Percentiles rank a stretch among this genome's conserved stretches.
Evolutionary conservation across 2,888 invertebrate genomes (phyloP).

Genomic region (Thera obeliscata): DNA sequence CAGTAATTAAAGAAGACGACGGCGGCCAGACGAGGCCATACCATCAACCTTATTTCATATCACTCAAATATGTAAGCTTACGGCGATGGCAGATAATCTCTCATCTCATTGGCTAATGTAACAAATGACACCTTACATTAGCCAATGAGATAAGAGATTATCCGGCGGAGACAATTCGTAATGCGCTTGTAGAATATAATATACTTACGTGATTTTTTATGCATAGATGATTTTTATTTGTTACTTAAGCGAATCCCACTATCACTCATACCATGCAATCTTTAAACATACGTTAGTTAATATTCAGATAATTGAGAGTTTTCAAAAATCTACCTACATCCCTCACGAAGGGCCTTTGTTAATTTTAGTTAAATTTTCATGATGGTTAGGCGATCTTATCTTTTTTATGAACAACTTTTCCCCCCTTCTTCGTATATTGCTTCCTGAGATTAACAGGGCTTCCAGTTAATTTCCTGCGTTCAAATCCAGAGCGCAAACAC

Average conservation of each 20-base stretch:
- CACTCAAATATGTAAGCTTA: neutral
- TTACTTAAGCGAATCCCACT: too few species aligned
- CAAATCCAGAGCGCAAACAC: conserved; percentile 55
- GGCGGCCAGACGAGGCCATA: conserved; percentile 36
- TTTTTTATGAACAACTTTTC: neutral
- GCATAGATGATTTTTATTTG: too few species aligned
- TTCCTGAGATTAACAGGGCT: conserved; percentile 70
- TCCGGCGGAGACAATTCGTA: too few species aligned
- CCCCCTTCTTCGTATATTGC: conserved; percentile 54
- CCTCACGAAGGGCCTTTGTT: too few species aligned
- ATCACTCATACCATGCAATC: too few species aligned
- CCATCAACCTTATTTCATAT: conserved; percentile 8
- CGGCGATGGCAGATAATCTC: neutral
- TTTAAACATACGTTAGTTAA: too few species aligned
- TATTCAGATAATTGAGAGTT: too few species aligned
- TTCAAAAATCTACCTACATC: too few species aligned
- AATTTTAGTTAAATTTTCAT: too few species aligned
- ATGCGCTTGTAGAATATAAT: too few species aligned
- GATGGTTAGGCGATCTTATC: too few species aligned
- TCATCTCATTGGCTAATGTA: neutral
- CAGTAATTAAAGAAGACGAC: conserved; percentile 69
- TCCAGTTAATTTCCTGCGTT: conserved; percentile 71
- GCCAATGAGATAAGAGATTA: neutral
- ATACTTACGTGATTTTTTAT: too few species aligned
- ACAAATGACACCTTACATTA: neutral